Evolutionary conservation across 2,113 vertebrate genomes (phyloP), one percentile per base, ranked within the genome.

Genomic region (Cynopterus brachyotis): DNA sequence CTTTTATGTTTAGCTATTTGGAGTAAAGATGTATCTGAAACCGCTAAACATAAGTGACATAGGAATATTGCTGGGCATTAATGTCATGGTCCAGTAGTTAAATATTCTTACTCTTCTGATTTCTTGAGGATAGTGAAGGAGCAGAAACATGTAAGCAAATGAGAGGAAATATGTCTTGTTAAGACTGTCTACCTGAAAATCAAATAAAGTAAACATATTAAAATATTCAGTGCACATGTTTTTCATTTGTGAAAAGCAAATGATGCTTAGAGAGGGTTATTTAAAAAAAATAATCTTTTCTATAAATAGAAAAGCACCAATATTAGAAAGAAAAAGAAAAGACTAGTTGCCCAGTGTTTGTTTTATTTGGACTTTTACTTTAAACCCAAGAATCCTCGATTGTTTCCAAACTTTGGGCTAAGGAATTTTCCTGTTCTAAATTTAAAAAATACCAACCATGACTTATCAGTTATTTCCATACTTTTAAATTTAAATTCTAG

Each of bases 401-500:
- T 85, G 53, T 96, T 96, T 92, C 69, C 55, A 88, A 88, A 81
- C 35, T 92, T 92, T 30, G n/a, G 83, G 47, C 40, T 91, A 55
- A 95, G 70, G 64, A 57, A 37, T 84, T 97, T 87, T 96, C 82
- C 83, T 94, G 59, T 96, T 95, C 84, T 79, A 88, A 92, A 91
- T 94, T 94, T 76, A 40, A 93, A 94, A 93, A 78, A 75, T 47
- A 70, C 24, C 94, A 84, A 94, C 70, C 82, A 69, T 32, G 28
- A 53, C 69, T 90, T 96, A 80, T 92, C 86, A 92, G 81, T 94
- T 94, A 76, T 92, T 95, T 95, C 94, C 88, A 91, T 86, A 81
- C 88, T 84, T 94, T 96, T 96, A 84, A 89, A 87, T 96, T 96
- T 93, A 89, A 89, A 69, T 85, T 89, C 96, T 96, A 93, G 80